These are phyloP conservation scores for Carassius auratus DNA, from an alignment of 2,113 vertebrate species.

Conservation along the genomic window DNA sequence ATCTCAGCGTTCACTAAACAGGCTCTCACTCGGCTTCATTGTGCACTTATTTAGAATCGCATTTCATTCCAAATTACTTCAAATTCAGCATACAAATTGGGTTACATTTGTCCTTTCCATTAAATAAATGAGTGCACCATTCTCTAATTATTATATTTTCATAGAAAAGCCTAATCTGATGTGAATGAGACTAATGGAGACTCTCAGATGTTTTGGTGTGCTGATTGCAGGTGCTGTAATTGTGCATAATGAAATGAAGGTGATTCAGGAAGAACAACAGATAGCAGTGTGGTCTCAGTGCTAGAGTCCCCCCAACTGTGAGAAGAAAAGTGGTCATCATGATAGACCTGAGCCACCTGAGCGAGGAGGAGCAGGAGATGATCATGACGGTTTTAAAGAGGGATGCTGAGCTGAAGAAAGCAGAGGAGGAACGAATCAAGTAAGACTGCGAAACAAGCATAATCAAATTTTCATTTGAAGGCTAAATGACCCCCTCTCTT, in stretches of 20 bases:
- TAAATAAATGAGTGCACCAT: slow-evolving; percentile 5
- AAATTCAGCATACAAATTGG: slow-evolving; percentile 23
- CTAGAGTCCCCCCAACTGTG: background rate
- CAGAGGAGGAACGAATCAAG: slow-evolving; percentile 90
- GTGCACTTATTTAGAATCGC: background rate
- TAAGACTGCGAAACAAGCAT: slow-evolving; percentile 66
- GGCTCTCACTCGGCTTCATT: slow-evolving; percentile 12
- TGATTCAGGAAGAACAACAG: background rate
- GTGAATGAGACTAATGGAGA: background rate
- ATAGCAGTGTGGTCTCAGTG: background rate
- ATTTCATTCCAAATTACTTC: slow-evolving; percentile 23
- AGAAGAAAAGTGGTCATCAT: slow-evolving; percentile 72
- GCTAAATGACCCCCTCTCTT: background rate
- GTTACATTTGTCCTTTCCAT: slow-evolving; percentile 15
- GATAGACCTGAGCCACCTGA: slow-evolving; percentile 96
- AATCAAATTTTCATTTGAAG: background rate
- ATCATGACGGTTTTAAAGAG: slow-evolving; percentile 91
- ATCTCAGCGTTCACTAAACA: slow-evolving; percentile 20
- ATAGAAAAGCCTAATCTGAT: background rate
- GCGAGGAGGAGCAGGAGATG: slow-evolving; percentile 89
- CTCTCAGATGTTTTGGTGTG: slow-evolving; percentile 14
- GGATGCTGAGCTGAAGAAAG: slow-evolving; percentile 86
- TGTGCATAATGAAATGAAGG: slow-evolving; percentile 13
- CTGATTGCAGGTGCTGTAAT: slow-evolving; percentile 16
- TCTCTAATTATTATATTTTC: background rate